Conservation (phyloP, 2,113 vertebrate genomes). For the Picathartes gymnocephalus region DNA sequence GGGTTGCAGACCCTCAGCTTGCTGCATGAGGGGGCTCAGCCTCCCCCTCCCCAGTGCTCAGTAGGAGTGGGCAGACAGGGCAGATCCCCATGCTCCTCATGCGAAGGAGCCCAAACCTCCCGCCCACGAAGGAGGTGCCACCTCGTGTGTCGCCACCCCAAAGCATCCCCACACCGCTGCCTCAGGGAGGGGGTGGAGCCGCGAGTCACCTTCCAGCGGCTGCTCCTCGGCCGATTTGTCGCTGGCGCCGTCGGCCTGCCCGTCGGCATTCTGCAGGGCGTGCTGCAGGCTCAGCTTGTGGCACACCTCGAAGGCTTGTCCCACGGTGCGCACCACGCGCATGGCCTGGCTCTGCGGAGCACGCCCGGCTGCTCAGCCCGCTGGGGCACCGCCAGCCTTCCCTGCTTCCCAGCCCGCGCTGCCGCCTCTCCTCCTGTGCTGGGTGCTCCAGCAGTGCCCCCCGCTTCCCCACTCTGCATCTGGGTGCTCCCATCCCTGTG, state of each 20-base stretch:
- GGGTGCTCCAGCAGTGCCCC: background rate
- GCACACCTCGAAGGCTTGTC: slow-evolving; percentile 87
- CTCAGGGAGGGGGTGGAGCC: background rate
- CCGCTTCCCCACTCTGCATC: accelerated
- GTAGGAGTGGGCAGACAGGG: accelerated
- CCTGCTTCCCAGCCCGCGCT: accelerated
- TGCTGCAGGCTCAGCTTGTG: slow-evolving; percentile 86
- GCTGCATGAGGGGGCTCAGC: background rate
- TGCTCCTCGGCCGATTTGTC: slow-evolving; percentile 75
- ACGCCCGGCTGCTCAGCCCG: accelerated
- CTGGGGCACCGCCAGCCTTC: background rate
- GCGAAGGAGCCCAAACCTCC: accelerated
- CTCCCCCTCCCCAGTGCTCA: background rate
- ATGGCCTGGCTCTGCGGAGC: slow-evolving; percentile 79
- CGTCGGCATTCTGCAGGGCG: slow-evolving; percentile 75
- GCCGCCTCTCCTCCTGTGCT: accelerated
- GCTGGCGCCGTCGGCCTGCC: slow-evolving; percentile 74
- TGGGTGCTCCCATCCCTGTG: accelerated
- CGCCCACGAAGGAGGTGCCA: accelerated
- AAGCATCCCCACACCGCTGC: accelerated
- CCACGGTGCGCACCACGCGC: slow-evolving; percentile 81
- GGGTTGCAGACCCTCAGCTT: background rate
- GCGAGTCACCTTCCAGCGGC: slow-evolving; percentile 58
- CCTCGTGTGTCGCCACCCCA: background rate
- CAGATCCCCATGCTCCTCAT: accelerated